A percentile compares a stretch with the other conserved stretches of the same genome.
Conservation (phyloP, 2,888 invertebrate genomes). For the Gonocerus acuteangulatus region DNA sequence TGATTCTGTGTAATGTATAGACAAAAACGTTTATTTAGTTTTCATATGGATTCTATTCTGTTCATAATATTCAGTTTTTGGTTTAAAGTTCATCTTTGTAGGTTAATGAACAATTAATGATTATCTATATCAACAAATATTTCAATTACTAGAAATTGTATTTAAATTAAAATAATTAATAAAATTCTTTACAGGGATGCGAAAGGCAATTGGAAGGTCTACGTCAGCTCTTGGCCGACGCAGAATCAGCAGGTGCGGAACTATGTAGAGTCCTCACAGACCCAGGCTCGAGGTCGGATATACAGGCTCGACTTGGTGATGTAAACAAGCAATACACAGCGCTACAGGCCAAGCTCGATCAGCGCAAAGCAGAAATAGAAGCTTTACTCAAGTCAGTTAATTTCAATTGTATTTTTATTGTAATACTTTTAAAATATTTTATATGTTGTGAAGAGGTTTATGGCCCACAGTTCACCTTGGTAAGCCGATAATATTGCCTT, state of each 20-base stretch:
- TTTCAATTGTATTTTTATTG: too few relatives aligned
- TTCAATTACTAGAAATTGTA: not conserved
- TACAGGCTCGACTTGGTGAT: constrained; percentile 76
- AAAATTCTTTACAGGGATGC: constrained; percentile 27
- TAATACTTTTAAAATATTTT: too few relatives aligned
- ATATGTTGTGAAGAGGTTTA: too few relatives aligned
- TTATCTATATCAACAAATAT: not conserved
- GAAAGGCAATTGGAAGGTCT: constrained; percentile 84
- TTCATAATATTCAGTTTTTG: too few relatives aligned
- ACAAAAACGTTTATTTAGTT: too few relatives aligned
- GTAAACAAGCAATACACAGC: constrained; percentile 83
- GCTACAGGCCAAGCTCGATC: constrained; percentile 81
- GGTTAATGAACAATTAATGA: too few relatives aligned
- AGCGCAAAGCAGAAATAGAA: constrained; percentile 83
- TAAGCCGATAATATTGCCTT: too few relatives aligned
- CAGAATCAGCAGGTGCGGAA: constrained; percentile 82
- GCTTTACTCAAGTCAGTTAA: constrained; percentile 53
- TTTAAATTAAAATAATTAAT: too few relatives aligned
- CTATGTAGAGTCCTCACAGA: constrained; percentile 73
- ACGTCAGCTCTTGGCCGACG: constrained; percentile 75
- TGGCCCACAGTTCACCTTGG: too few relatives aligned
- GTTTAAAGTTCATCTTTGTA: not conserved
- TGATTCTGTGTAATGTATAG: too few relatives aligned
- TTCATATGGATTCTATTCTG: too few relatives aligned
- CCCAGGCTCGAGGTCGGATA: constrained; percentile 81